phyloP scores from a whole-genome alignment of 2,797 vertebrate genomes.

The Molossus molossus region DNA sequence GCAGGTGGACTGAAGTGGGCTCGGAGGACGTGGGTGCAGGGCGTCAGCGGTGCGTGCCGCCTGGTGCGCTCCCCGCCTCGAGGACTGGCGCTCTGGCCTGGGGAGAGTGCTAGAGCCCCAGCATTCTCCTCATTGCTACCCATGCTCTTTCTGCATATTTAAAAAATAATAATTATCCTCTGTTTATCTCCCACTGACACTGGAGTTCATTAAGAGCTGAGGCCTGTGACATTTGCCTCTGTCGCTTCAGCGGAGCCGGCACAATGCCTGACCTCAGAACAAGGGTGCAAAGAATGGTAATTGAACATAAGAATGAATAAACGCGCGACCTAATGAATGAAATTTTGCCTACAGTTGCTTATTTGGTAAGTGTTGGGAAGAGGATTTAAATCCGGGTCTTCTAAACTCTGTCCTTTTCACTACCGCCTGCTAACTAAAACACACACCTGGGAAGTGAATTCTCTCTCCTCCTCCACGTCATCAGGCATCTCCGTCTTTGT shows the following conservation, averaged over 20 bases:
- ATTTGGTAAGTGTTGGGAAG: not conserved
- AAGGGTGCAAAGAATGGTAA: not conserved
- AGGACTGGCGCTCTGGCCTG: not conserved
- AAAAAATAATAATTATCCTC: not conserved
- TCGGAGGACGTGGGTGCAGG: not conserved
- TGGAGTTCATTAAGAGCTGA: not conserved
- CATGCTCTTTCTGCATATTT: not conserved
- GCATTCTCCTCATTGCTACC: not conserved
- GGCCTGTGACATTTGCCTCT: too few relatives aligned
- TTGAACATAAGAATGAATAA: not conserved
- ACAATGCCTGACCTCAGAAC: not conserved
- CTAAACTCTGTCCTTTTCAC: not conserved
- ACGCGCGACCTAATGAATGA: not conserved
- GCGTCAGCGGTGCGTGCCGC: not conserved
- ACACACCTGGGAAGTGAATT: too few relatives aligned
- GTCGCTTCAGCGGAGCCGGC: not conserved
- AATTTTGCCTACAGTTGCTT: not conserved
- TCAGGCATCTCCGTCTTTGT: not conserved
- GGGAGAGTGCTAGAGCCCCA: not conserved
- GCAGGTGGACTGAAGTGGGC: not conserved
- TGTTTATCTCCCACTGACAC: not conserved
- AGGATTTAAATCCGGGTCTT: not conserved
- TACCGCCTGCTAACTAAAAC: not conserved
- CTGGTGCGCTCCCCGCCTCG: fast-evolving
- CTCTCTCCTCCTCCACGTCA: not conserved